A percentile compares a stretch with the other conserved stretches of the same genome.
Evolutionary conservation across 2,888 invertebrate species (phyloP).

Genomic region (Odontocerum albicorne): DNA sequence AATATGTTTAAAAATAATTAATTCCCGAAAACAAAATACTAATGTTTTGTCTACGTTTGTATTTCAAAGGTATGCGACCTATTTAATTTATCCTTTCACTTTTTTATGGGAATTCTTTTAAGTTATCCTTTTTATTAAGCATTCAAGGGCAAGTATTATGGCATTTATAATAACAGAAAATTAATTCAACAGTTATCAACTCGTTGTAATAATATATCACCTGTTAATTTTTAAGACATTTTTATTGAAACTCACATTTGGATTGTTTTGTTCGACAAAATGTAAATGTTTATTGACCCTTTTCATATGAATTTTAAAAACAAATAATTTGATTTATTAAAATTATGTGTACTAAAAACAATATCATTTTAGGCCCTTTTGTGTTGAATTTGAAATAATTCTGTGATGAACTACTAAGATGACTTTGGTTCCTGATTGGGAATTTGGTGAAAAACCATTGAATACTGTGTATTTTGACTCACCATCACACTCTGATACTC

Average conservation of each 20-base stretch:
- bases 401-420: constrained; percentile 35
- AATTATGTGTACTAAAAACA: no score
- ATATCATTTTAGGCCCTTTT: background rate
- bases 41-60: background rate
- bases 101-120: background rate
- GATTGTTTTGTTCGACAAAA: no score
- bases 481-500: constrained; percentile 56
- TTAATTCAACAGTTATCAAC: no score
- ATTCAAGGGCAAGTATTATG: no score
- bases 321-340: no score
- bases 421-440: constrained; percentile 45
- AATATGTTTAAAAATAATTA: background rate
- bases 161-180: no score
- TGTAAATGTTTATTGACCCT: no score
- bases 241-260: background rate
- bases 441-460: constrained; percentile 46
- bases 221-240: no score
- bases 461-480: constrained; percentile 57
- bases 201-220: no score
- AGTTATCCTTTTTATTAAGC: no score
- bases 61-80: constrained; percentile 1
- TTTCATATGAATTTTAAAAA: no score
- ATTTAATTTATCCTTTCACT: constrained; percentile 7
- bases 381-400: background rate
- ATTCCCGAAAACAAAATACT: background rate